Base-by-base conservation (phyloP, 2,888 invertebrate species). In the Erannis defoliaria region DNA sequence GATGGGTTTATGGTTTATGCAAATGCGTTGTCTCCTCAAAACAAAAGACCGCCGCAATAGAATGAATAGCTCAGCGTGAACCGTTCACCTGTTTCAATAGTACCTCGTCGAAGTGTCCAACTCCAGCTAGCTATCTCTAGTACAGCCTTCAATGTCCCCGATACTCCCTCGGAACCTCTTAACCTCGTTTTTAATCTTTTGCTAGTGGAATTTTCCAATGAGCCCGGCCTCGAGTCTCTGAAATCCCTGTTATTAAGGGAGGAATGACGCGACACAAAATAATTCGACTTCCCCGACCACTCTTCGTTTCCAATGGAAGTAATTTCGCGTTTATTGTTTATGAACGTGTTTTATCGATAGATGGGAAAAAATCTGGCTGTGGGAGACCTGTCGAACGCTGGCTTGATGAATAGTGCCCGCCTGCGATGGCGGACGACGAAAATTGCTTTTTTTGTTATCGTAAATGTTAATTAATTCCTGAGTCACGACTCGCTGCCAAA, bases 281-380 rank as follows among this genome's bases (percentile, higher is more conserved):
- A 60, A 63, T 58, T 61, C 60, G 48, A 53, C 53, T 57, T 53
- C 45, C 40, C 51, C 33, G 45, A 49, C 49, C 58, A 58, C 51
- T 61, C 61, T 62, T 54, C 55, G 43, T 65, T 60, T 54, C 62
- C 62, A 63, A 62, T 51, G 70, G 67, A 68, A 73, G 72, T 70
- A 70, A 77, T 59, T 67, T 57, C 46, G 31, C 55, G 57, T 70
- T 58, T 56, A 70, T 74, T 73, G 70, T 72, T 70, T 75, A 71
- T 63, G 66, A 54, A 62, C 51, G 66, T 57, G 62, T 57, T 62
- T 46, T 56, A 67, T 67, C 50, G 55, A 56, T 62, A 56, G 53
- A 56, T 49, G 53, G 46, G 53, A 40, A 61, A 62, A 62, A 49
- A 62, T 53, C 42, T 3, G 51, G 46, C 33, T 26, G 33, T 14